These are phyloP conservation scores for Anarhynchus alexandrinus DNA, from an alignment of 2,113 vertebrate genomes.

Conservation along the genomic window DNA sequence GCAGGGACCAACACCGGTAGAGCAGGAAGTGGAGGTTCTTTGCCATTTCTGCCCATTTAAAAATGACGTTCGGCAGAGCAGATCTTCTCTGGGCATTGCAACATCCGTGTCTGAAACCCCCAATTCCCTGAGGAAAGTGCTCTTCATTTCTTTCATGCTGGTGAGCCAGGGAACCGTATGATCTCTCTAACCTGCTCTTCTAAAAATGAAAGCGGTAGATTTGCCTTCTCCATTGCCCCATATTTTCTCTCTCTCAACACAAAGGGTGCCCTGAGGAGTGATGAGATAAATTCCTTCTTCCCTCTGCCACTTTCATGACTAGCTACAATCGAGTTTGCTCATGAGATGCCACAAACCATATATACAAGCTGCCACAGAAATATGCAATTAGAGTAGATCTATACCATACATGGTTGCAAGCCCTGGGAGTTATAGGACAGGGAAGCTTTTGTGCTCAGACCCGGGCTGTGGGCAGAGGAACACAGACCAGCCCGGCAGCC, in stretches of 20 bases:
- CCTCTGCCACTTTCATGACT: background rate
- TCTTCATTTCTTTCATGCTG: background rate
- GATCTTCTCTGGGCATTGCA: background rate
- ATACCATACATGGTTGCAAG: background rate
- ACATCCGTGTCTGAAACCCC: background rate
- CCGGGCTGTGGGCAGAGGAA: background rate
- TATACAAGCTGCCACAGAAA: background rate
- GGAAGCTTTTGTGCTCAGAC: background rate
- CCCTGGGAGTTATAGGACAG: background rate
- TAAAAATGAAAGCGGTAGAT: background rate
- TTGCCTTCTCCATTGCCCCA: background rate
- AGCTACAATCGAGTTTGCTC: background rate
- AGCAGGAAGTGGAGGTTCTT: background rate
- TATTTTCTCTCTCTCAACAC: background rate
- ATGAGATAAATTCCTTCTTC: background rate
- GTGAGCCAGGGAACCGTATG: background rate
- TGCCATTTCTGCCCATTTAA: background rate
- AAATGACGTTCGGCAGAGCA: background rate
- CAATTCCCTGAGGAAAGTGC: rapidly evolving
- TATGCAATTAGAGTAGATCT: background rate
- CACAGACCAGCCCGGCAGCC: background rate
- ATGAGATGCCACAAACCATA: background rate
- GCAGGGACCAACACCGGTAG: background rate
- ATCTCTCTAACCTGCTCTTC: background rate
- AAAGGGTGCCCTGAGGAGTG: background rate